A percentile compares a stretch with the other conserved stretches of the same genome.
Evolutionary conservation across 2,113 vertebrate genomes (phyloP).

Genomic region (Plecturocebus donacophilus): DNA sequence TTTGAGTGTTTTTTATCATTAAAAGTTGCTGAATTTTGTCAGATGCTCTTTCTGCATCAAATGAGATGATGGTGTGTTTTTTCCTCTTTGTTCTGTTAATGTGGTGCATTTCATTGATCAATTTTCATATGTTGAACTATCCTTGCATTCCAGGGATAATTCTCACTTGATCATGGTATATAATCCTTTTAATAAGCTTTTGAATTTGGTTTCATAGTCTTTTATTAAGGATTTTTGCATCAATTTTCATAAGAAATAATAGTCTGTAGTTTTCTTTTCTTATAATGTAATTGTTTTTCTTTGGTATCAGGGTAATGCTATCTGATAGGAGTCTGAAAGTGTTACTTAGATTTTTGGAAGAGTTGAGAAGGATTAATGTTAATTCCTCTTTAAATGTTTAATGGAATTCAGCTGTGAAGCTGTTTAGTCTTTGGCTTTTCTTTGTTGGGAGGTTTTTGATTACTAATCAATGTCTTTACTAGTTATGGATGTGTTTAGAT

Average conservation of each 20-base stretch:
- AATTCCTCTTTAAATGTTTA: neutral
- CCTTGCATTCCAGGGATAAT: neutral
- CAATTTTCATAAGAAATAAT: neutral
- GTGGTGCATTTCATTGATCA: neutral
- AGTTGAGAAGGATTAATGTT: neutral
- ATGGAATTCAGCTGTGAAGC: neutral
- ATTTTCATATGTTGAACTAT: slow-evolving; percentile 4
- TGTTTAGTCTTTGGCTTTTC: neutral
- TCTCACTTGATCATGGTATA: neutral
- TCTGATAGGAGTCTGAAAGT: neutral
- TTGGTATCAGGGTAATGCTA: neutral
- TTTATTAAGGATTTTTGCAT: neutral
- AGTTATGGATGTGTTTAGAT: neutral
- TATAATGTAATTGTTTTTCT: neutral
- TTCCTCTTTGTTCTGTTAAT: neutral
- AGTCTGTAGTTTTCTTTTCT: neutral
- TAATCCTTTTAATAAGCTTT: neutral
- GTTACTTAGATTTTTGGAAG: neutral
- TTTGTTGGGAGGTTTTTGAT: neutral
- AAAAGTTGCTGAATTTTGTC: neutral
- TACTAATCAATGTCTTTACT: neutral
- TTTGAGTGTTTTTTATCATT: neutral
- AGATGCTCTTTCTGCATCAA: neutral
- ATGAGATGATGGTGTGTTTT: neutral
- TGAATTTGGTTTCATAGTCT: neutral